Evolutionary conservation across 2,113 vertebrate genomes (phyloP).

Genomic region (Hemicordylus capensis): DNA sequence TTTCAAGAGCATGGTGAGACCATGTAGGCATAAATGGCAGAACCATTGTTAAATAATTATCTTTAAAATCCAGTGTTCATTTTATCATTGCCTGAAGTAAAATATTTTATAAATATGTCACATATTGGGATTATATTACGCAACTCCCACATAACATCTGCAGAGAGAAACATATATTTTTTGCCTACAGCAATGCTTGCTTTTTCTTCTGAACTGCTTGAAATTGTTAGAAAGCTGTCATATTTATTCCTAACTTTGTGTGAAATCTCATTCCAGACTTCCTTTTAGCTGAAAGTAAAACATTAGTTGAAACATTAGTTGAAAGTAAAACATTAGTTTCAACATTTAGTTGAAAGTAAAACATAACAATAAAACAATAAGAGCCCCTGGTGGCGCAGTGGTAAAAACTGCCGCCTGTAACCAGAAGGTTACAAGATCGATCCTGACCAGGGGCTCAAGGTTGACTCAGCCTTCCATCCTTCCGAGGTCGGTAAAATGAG

Average conservation of each 20-base stretch:
- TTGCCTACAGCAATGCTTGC: not conserved
- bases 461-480: too few relatives aligned
- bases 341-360: too few relatives aligned
- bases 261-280: not conserved
- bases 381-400: too few relatives aligned
- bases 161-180: not conserved
- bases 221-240: not conserved
- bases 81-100: constrained; percentile 15
- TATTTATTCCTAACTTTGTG: not conserved
- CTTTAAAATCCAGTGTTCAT: constrained; percentile 5
- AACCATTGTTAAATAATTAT: constrained; percentile 3
- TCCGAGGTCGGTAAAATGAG: too few relatives aligned
- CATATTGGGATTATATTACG: constrained; percentile 25
- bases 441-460: too few relatives aligned
- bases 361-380: too few relatives aligned
- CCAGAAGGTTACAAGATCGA: too few relatives aligned
- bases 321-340: too few relatives aligned
- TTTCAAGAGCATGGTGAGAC: not conserved
- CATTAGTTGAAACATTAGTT: too few relatives aligned
- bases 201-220: not conserved
- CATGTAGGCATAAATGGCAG: not conserved
- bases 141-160: constrained; percentile 37
- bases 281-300: not conserved
- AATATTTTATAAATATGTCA: constrained; percentile 31
- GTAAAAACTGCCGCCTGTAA: too few relatives aligned